Evolutionary conservation across 2,888 invertebrate species (phyloP).

Genomic region (Miltochrista miniata): DNA sequence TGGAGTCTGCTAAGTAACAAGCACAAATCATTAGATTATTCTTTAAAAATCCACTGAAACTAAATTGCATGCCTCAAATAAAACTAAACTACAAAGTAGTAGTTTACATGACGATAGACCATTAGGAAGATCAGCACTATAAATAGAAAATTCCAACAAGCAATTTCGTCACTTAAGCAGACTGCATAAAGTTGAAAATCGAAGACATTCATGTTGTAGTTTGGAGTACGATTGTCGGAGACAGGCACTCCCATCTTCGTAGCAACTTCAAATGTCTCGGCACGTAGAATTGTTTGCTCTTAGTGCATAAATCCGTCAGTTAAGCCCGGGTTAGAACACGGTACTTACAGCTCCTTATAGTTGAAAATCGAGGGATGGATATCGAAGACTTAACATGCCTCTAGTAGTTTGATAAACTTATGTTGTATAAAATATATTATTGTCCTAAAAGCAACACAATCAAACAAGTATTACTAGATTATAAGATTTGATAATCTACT

Average conservation of each 20-base stretch:
- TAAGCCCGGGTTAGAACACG: constrained; percentile 36
- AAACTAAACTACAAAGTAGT: constrained; percentile 10
- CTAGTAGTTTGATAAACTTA: too few relatives aligned
- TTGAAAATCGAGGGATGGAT: constrained; percentile 30
- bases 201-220: constrained; percentile 10
- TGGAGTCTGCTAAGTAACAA: too few relatives aligned
- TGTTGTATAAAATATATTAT: too few relatives aligned
- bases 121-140: constrained; percentile 6
- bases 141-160: neutral
- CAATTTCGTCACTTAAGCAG: constrained; percentile 3
- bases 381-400: constrained; percentile 11
- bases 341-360: constrained; percentile 35
- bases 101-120: constrained; percentile 3
- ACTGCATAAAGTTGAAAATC: constrained; percentile 7
- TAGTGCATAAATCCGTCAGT: constrained; percentile 40
- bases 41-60: too few relatives aligned
- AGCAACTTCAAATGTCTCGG: constrained; percentile 32
- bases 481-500: too few relatives aligned
- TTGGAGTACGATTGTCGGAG: constrained; percentile 17
- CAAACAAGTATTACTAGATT: too few relatives aligned
- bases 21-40: too few relatives aligned
- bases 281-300: constrained; percentile 38
- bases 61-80: neutral
- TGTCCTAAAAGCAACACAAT: too few relatives aligned
- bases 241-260: constrained; percentile 28